These are phyloP conservation scores for Lates calcarifer DNA, from an alignment of 2,113 vertebrate genomes.

Conservation along the genomic window DNA sequence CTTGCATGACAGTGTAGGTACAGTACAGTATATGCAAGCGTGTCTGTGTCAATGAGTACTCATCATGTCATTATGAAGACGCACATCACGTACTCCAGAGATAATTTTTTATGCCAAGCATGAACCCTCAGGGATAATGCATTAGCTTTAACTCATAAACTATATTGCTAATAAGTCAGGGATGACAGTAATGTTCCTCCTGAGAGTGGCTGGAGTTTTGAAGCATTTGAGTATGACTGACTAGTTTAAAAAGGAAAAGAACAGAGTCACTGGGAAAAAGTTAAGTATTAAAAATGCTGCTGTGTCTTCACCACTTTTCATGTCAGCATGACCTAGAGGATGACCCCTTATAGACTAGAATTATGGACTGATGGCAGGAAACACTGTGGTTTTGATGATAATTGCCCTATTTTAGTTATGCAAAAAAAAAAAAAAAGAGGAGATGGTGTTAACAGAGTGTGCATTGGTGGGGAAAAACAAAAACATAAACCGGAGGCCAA, in stretches of 20 bases:
- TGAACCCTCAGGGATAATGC: slow-evolving; percentile 29
- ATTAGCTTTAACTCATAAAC: slow-evolving; percentile 61
- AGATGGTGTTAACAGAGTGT: background rate
- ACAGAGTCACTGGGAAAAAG: background rate
- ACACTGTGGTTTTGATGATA: slow-evolving; percentile 29
- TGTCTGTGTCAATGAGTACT: slow-evolving; percentile 38
- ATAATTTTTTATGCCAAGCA: slow-evolving; percentile 42
- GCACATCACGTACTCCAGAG: slow-evolving; percentile 32
- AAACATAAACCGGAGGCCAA: slow-evolving; percentile 1
- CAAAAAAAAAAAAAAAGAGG: slow-evolving; percentile 17
- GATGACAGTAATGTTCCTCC: slow-evolving; percentile 27
- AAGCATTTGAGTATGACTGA: slow-evolving; percentile 10
- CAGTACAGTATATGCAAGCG: background rate
- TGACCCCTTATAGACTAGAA: slow-evolving; percentile 9
- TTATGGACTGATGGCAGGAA: slow-evolving; percentile 53
- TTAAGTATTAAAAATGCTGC: background rate
- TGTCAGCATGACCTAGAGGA: background rate
- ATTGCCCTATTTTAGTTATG: slow-evolving; percentile 1
- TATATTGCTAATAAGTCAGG: slow-evolving; percentile 38
- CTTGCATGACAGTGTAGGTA: background rate
- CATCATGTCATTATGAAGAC: slow-evolving; percentile 42
- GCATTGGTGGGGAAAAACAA: slow-evolving; percentile 10
- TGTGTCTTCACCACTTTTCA: slow-evolving; percentile 1
- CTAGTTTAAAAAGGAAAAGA: background rate
- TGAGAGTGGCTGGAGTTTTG: background rate